Conservation (phyloP, 2,888 invertebrate genomes). For the Oxytorus armatus region DNA sequence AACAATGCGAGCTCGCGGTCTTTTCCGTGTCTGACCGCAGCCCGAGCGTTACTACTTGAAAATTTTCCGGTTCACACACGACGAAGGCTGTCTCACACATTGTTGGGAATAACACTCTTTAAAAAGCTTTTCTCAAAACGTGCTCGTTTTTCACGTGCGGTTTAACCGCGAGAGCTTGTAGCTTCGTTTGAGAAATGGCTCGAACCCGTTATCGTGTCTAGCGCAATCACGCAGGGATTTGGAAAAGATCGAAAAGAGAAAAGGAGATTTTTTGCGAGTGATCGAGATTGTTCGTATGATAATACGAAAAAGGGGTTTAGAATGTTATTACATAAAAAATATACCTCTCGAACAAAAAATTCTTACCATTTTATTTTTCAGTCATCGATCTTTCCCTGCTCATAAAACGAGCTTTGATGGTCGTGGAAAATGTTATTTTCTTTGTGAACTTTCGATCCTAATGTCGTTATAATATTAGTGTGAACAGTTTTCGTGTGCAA, state of each 20-base stretch:
- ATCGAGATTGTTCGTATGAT: too few relatives aligned
- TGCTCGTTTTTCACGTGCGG: conserved; percentile 41
- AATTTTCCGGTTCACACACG: conserved; percentile 58
- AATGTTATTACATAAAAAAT: too few relatives aligned
- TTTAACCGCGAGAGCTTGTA: conserved; percentile 47
- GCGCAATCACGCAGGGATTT: conserved; percentile 46
- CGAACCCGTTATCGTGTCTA: conserved; percentile 22
- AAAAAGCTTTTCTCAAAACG: conserved; percentile 53
- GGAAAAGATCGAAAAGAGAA: conserved; percentile 23
- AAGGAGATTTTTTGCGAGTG: not conserved
- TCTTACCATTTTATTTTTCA: too few relatives aligned
- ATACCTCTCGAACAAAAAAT: too few relatives aligned
- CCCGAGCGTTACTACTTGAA: conserved; percentile 71
- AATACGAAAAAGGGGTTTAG: not conserved
- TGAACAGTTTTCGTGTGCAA: too few relatives aligned
- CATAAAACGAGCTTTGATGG: too few relatives aligned
- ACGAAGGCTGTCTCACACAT: not conserved
- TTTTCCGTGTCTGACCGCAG: conserved; percentile 71
- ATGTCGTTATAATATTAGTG: too few relatives aligned
- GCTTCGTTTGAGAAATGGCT: conserved; percentile 49
- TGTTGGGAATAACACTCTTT: conserved; percentile 23
- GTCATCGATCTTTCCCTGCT: too few relatives aligned
- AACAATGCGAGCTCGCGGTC: conserved; percentile 75
- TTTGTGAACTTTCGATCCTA: too few relatives aligned
- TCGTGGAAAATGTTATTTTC: too few relatives aligned